These are phyloP conservation scores for Pseudorhombus dupliciocellatus DNA, from an alignment of 2,113 vertebrate species.

Conservation along the genomic window DNA sequence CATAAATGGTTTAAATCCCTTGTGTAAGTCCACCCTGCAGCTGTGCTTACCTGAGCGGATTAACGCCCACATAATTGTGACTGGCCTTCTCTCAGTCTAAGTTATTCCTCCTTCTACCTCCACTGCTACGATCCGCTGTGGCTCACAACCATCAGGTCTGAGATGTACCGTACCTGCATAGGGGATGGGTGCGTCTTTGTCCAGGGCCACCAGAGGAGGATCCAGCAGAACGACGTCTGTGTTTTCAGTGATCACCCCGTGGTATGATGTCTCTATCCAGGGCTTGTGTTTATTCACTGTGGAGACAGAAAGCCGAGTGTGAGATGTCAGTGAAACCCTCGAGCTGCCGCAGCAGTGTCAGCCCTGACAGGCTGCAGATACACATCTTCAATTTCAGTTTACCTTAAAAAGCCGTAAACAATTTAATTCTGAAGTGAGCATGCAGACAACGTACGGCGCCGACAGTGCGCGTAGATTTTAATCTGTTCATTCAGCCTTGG, in stretches of 20 bases:
- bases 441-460: not conserved
- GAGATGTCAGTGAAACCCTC: not conserved
- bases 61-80: constrained; percentile 37
- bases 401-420: not conserved
- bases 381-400: constrained; percentile 20
- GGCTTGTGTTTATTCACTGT: constrained; percentile 98
- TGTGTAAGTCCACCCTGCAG: constrained; percentile 37
- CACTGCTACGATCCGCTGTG: not conserved
- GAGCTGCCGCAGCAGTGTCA: not conserved
- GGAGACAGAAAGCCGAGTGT: constrained; percentile 49
- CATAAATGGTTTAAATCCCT: constrained; percentile 35
- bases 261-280: constrained; percentile 98
- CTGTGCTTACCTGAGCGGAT: constrained; percentile 27
- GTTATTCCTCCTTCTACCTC: constrained; percentile 1
- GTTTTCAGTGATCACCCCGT: constrained; percentile 96
- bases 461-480: not conserved
- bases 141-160: not conserved
- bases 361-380: constrained; percentile 7
- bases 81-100: constrained; percentile 10
- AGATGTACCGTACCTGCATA: constrained; percentile 88
- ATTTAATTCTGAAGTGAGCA: not conserved
- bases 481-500: constrained; percentile 4
- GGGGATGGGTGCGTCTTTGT: constrained; percentile 95
- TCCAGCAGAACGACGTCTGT: constrained; percentile 93
- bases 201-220: constrained; percentile 94